Evolutionary conservation across 2,797 vertebrate species (phyloP), one percentile per base, ranked within the genome.

Genomic region (Mus caroli): DNA sequence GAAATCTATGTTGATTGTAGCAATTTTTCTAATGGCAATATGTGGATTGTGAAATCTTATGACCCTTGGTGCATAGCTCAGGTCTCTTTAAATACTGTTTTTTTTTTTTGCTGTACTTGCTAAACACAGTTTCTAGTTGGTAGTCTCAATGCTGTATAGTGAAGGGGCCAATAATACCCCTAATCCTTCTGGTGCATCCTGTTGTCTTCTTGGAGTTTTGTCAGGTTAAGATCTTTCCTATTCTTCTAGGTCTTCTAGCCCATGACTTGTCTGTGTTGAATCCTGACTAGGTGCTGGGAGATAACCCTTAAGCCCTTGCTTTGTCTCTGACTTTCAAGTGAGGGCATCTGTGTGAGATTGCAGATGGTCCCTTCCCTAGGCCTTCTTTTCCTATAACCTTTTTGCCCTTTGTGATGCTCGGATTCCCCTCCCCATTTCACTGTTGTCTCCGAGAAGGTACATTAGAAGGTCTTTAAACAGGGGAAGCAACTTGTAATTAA

Each of bases 21-120:
- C 75, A 40, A 75, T 96, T 95, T 76, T 78, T 54, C 24, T 7
- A 80, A 43, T 20, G 26, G 71, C 56, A 73, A 93, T 20, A 80
- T 79, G 37, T n/a, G 6, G 13, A 8, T 17, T 90, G 37, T 90
- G 88, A 86, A 62, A 8, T 78, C 75, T 10, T 56, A 3, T 10
- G 37, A 40, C 26, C 54, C 17, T 82, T 15, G 0, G 52, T 13
- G n/a, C 31, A 75, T 2, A 50, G 12, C 50, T 94, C 52, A 60
- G n/a, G 62, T 40, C 10, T 64, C 76, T 76, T 2, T n/a, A 84
- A 85, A 43, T 56, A 37, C 54, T 19, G 75, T 14, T 31, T 64
- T 88, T 67, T 14, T 31, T 64, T 88, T 67, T 11, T 6, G 17
- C 73, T 60, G 9, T 17, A 6, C 3, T 64, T 58, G 11, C n/a